A percentile compares a stretch with the other conserved stretches of the same genome.
phyloP scores from a whole-genome alignment of 2,113 vertebrate genomes.

The Tauraco erythrolophus region DNA sequence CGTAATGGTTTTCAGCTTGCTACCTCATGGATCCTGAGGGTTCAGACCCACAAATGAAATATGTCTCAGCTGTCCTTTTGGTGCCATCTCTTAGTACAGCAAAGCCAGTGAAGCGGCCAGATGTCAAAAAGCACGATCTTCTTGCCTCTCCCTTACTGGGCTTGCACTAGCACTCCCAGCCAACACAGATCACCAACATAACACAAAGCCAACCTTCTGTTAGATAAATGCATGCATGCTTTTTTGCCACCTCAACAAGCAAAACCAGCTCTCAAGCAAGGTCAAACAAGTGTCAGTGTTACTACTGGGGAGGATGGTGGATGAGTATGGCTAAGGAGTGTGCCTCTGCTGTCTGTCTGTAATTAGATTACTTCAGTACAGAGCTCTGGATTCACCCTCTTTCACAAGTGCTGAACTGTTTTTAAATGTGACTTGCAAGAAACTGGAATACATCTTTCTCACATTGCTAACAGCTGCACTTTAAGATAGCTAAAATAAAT shows the following conservation, averaged over 20 bases:
- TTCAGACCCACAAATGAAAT: not conserved
- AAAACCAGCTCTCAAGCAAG: not conserved
- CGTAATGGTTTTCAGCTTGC: not conserved
- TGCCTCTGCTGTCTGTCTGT: not conserved
- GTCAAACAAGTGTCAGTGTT: not conserved
- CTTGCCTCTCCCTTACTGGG: not conserved
- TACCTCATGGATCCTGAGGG: not conserved
- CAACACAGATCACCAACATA: not conserved
- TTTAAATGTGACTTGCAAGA: not conserved
- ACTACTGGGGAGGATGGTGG: not conserved
- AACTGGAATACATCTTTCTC: not conserved
- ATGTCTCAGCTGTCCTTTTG: not conserved
- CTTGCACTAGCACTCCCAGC: not conserved
- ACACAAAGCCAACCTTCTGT: not conserved
- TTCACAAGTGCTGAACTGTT: not conserved
- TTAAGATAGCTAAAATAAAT: not conserved
- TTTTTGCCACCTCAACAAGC: not conserved
- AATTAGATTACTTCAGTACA: not conserved
- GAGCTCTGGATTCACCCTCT: not conserved
- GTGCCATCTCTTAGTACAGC: not conserved
- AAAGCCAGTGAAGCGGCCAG: not conserved
- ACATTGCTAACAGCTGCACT: not conserved
- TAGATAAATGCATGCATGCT: not conserved
- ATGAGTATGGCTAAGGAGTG: not conserved
- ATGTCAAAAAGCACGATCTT: not conserved